Percentiles rank a stretch among this genome's conserved stretches.
phyloP scores from a whole-genome alignment of 2,888 invertebrate species.

The Trissoscelio sp. region DNA sequence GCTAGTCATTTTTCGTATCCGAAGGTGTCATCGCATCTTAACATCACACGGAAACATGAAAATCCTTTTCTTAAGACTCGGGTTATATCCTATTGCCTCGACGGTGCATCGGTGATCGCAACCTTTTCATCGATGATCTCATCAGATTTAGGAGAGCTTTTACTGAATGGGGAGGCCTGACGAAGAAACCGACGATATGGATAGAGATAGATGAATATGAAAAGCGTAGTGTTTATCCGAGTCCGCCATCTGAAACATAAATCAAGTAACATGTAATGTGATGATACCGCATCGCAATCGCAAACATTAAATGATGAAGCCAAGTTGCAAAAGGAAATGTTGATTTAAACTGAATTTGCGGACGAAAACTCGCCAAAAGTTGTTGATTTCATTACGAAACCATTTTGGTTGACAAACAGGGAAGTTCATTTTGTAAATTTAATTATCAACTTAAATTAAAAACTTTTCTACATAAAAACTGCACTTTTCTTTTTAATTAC shows the following conservation, averaged over 20 bases:
- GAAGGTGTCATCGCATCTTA: conserved; percentile 1
- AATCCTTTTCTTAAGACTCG: conserved; percentile 64
- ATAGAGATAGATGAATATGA: conserved; percentile 57
- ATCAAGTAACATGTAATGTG: conserved; percentile 73
- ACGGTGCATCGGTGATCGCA: conserved; percentile 56
- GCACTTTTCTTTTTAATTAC: background rate
- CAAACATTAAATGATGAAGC: conserved; percentile 22
- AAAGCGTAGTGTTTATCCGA: conserved; percentile 65
- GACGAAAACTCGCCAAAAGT: background rate
- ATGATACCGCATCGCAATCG: conserved; percentile 69
- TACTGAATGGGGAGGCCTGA: conserved; percentile 43
- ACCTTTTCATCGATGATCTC: conserved; percentile 65
- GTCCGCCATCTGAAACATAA: conserved; percentile 73
- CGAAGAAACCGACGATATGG: conserved; percentile 35
- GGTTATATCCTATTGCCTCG: conserved; percentile 47
- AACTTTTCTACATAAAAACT: background rate
- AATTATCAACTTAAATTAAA: background rate
- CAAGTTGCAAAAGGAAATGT: conserved; percentile 4
- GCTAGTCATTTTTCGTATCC: conserved; percentile 16
- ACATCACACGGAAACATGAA: conserved; percentile 46
- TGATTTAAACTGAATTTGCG: conserved; percentile 29
- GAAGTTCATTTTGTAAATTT: background rate
- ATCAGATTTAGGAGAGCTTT: conserved; percentile 63
- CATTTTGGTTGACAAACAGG: background rate
- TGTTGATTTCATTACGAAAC: background rate